Evolutionary conservation across 2,113 vertebrate genomes (phyloP).

Genomic region (Perognathus longimembris): DNA sequence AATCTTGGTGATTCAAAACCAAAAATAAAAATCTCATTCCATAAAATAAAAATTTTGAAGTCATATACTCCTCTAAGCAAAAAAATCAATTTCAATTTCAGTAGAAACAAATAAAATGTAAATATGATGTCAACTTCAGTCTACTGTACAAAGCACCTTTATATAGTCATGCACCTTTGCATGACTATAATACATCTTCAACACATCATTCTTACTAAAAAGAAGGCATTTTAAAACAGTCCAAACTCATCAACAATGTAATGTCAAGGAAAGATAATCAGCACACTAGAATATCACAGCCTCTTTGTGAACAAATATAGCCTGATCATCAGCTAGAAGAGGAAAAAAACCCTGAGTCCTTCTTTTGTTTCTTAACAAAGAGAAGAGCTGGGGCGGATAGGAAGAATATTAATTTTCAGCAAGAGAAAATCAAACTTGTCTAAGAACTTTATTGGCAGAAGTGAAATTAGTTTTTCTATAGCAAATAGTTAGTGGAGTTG

Average conservation of each 20-base stretch:
- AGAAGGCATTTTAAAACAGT: slow-evolving; percentile 56
- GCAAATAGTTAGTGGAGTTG: slow-evolving; percentile 83
- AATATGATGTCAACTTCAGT: neutral
- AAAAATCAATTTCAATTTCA: slow-evolving; percentile 21
- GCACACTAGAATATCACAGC: slow-evolving; percentile 19
- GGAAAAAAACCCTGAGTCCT: neutral
- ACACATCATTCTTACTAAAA: slow-evolving; percentile 42
- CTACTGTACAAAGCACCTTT: neutral
- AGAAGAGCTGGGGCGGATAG: slow-evolving; percentile 82
- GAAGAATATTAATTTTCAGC: slow-evolving; percentile 87
- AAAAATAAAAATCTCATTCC: slow-evolving; percentile 18
- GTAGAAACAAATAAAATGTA: neutral
- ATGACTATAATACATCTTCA: slow-evolving; percentile 26
- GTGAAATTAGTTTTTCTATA: slow-evolving; percentile 87
- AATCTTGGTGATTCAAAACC: neutral
- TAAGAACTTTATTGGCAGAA: slow-evolving; percentile 86
- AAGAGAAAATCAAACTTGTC: slow-evolving; percentile 84
- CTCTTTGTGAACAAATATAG: slow-evolving; percentile 43
- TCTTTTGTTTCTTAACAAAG: slow-evolving; percentile 75
- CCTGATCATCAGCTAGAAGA: neutral
- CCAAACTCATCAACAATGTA: neutral
- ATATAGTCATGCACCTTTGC: neutral
- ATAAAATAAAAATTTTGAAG: neutral
- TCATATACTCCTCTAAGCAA: neutral
- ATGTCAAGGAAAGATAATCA: slow-evolving; percentile 42